Evolutionary conservation across 2,888 invertebrate genomes (phyloP).

Genomic region (Sesia apiformis): DNA sequence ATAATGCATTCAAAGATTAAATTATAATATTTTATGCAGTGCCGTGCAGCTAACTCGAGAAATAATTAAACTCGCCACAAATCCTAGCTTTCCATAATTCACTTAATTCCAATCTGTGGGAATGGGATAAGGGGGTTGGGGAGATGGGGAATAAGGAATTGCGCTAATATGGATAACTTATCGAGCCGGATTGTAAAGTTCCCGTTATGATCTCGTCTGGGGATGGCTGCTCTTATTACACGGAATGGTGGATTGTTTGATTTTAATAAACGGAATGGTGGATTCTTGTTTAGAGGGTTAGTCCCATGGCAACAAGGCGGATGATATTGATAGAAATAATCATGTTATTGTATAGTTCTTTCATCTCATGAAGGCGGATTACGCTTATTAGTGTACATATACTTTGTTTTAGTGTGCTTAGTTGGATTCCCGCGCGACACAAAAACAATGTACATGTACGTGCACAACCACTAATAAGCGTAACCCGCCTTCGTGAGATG

Average conservation of each 20-base stretch:
- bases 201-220: constrained; percentile 5
- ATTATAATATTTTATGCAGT: constrained; percentile 43
- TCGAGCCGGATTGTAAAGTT: constrained; percentile 12
- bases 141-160: constrained; percentile 5
- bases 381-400: no score
- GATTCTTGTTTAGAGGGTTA: no score
- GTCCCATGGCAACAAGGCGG: neutral
- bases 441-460: no score
- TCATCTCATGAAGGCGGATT: no score
- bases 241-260: no score
- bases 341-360: neutral
- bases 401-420: no score
- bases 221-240: no score
- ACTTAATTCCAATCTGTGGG: constrained; percentile 3
- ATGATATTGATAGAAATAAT: neutral
- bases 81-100: constrained; percentile 43
- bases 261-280: no score
- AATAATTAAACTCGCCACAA: constrained; percentile 35
- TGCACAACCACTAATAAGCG: no score
- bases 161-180: constrained; percentile 25
- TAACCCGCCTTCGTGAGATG: no score
- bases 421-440: no score
- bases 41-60: constrained; percentile 10
- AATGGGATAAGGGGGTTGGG: neutral
- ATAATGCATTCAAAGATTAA: constrained; percentile 34